phyloP scores from a whole-genome alignment of 2,113 vertebrate genomes.

The Ardeotis arabs region DNA sequence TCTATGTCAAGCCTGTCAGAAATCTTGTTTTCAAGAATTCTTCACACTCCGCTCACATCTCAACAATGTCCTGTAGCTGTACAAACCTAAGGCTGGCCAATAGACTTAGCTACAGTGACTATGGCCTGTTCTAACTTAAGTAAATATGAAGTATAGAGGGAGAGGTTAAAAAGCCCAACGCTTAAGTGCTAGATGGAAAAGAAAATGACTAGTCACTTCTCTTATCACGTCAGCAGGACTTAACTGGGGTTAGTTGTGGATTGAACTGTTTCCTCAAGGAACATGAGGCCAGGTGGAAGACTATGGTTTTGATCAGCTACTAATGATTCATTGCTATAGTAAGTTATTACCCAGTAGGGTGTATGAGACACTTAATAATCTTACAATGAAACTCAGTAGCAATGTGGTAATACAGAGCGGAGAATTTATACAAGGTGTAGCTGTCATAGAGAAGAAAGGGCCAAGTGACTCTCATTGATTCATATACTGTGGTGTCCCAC shows the following conservation, averaged over 20 bases:
- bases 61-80: background rate
- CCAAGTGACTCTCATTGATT: background rate
- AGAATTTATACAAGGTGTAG: background rate
- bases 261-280: background rate
- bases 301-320: background rate
- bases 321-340: background rate
- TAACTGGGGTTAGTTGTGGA: background rate
- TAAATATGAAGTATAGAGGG: background rate
- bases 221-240: background rate
- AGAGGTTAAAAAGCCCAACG: background rate
- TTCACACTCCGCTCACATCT: background rate
- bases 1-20: background rate
- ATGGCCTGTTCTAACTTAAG: background rate
- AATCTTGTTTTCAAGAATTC: background rate
- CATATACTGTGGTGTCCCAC: background rate
- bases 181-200: background rate
- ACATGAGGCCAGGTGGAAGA: background rate
- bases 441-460: background rate
- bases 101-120: background rate
- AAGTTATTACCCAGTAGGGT: background rate
- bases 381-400: background rate
- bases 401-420: background rate
- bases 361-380: background rate
- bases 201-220: background rate
- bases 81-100: background rate